Evolutionary conservation across 2,797 vertebrate genomes (phyloP), one percentile per base, ranked within the genome.

Genomic region (Phoebastria nigripes): DNA sequence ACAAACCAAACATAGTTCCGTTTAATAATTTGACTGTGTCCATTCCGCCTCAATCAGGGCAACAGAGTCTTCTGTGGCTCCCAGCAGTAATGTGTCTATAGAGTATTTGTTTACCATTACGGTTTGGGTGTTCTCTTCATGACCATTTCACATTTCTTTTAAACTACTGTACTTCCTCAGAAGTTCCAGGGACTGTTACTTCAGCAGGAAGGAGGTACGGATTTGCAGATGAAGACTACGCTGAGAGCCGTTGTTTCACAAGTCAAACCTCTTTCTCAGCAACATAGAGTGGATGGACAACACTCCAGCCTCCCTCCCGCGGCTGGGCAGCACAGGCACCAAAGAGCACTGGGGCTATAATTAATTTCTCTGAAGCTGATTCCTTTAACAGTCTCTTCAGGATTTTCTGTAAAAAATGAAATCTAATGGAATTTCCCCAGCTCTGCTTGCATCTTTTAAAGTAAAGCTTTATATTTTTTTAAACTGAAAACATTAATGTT

Each of bases 271-370:
- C 46, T 22, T 31, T 47, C 46, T 67, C 6, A 0, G 54, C 14
- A 4, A 3, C 1, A 4, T 3, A 1, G 31, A 16, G 58, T 0
- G 47, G 47, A 6, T 11, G 54, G 58, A 24, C 13, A 12, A 7
- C 13, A 3, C 69, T 54, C 39, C 56, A 12, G 33, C 59, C 39
- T 24, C 0, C 28, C 33, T 8, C 8, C 28, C 5, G 11, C 6
- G 4, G 22, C 28, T 8, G 28, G 39, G 52, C 52, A 5, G 22
- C 37, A 6, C 49, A 9, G 46, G 3, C 73, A n/a, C 65, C 1
- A 7, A 2, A 8, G 29, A n/a, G 56, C 1, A 0, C 69, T 33
- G 35, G 31, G 28, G 47, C 41, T 54, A 2, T 16, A 15, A 24
- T 33, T 44, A 22, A 37, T 37, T 42, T 65, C 25, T 79, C 73